These are phyloP conservation scores for Heterotilapia buettikoferi DNA, from an alignment of 2,113 vertebrate genomes.

Conservation along the genomic window DNA sequence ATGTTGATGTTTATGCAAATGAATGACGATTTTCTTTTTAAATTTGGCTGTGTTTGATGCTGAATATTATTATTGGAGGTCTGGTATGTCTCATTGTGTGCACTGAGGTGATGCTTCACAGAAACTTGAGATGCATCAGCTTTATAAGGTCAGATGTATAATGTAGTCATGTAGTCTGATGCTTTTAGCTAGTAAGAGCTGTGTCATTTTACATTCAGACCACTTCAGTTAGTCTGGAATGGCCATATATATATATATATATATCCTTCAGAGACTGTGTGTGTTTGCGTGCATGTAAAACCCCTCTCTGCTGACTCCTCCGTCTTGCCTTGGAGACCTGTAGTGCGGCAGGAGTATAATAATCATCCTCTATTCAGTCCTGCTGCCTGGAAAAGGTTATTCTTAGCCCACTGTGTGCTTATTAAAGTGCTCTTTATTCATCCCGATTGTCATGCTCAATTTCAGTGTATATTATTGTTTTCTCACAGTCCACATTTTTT, in stretches of 20 bases:
- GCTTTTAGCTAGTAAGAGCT: neutral
- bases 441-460: neutral
- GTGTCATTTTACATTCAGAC: neutral
- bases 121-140: neutral
- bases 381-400: slow-evolving; percentile 12
- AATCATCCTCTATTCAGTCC: slow-evolving; percentile 37
- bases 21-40: neutral
- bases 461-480: neutral
- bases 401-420: neutral
- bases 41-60: neutral
- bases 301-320: neutral
- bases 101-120: neutral
- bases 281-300: neutral
- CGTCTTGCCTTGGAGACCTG: slow-evolving; percentile 14
- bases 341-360: slow-evolving; percentile 19
- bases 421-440: slow-evolving; percentile 28
- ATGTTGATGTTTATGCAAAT: neutral
- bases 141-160: neutral
- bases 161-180: neutral
- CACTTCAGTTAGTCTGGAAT: neutral
- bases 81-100: neutral
- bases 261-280: neutral
- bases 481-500: neutral
- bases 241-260: neutral
- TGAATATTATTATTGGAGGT: neutral